phyloP scores from a whole-genome alignment of 2,797 vertebrate genomes.

The Hippoglossus hippoglossus region DNA sequence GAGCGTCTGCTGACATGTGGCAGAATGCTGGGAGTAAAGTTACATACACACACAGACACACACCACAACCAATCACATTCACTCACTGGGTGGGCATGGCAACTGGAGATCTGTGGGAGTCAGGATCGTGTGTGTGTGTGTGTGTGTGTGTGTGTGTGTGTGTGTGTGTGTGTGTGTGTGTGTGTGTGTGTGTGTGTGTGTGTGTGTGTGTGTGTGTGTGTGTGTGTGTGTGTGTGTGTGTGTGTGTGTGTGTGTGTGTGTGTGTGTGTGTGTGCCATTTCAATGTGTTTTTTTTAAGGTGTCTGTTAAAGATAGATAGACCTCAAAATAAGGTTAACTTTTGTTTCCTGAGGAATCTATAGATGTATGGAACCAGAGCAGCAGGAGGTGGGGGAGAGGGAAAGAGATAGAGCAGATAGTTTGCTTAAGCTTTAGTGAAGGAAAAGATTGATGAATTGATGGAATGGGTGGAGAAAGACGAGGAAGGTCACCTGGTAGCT shows the following conservation, averaged over 20 bases:
- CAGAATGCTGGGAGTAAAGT: conserved; percentile 66
- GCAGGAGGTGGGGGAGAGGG: background rate
- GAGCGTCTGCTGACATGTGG: conserved; percentile 75
- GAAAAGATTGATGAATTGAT: conserved; percentile 47
- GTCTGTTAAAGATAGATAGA: background rate
- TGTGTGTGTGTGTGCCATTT: conserved; percentile 5
- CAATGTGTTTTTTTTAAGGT: background rate
- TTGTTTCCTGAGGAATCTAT: conserved; percentile 26
- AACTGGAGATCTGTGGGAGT: conserved; percentile 73
- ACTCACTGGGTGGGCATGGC: conserved; percentile 68
- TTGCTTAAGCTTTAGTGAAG: conserved; percentile 18
- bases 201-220: conserved; percentile 11
- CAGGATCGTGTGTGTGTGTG: conserved; percentile 27
- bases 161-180: conserved; percentile 4
- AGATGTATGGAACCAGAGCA: conserved; percentile 15
- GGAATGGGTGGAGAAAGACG: conserved; percentile 19
- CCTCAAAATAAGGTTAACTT: conserved; percentile 21
- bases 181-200: conserved; percentile 6
- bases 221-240: conserved; percentile 6
- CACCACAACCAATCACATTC: conserved; percentile 56
- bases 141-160: conserved; percentile 11
- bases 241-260: conserved; percentile 7
- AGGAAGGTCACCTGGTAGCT: conserved; percentile 54
- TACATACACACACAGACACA: conserved; percentile 40
- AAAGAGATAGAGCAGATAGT: conserved; percentile 7